A percentile compares a stretch with the other conserved stretches of the same genome.
These are phyloP conservation scores for Psittacula cyanocephala DNA, from an alignment of 2,113 vertebrate genomes.

Conservation along the genomic window DNA sequence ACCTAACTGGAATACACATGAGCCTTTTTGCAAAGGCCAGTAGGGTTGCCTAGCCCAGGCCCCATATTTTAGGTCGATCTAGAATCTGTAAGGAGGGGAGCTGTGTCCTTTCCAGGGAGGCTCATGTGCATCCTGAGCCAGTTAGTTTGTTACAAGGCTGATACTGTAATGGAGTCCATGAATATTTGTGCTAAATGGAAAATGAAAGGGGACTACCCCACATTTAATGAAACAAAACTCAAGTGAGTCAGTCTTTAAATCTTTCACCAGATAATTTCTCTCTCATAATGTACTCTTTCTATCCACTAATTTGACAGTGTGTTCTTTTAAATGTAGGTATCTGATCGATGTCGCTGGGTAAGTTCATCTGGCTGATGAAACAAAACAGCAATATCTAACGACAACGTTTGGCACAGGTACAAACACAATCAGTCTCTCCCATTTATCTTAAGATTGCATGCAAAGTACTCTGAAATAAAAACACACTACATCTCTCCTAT, in stretches of 20 bases:
- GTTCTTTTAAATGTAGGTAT: constrained; percentile 65
- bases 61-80: neutral
- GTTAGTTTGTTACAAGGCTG: neutral
- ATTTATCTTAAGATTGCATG: constrained; percentile 63
- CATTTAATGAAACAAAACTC: constrained; percentile 59
- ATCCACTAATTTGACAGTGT: constrained; percentile 66
- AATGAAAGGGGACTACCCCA: constrained; percentile 28
- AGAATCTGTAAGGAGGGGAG: neutral
- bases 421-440: constrained; percentile 55
- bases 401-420: constrained; percentile 56
- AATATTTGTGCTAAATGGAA: constrained; percentile 30
- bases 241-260: constrained; percentile 58
- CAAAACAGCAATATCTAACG: constrained; percentile 65
- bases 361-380: constrained; percentile 68
- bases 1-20: accelerated
- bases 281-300: constrained; percentile 63
- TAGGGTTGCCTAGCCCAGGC: neutral
- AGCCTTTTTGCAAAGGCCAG: neutral
- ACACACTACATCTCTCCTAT: constrained; percentile 1
- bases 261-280: constrained; percentile 65
- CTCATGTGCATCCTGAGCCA: neutral
- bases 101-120: neutral
- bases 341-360: constrained; percentile 42
- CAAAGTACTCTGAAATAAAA: constrained; percentile 53
- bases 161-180: neutral